Base-by-base conservation (phyloP, 2,888 invertebrate species). In the Dichetophora obliterata region DNA sequence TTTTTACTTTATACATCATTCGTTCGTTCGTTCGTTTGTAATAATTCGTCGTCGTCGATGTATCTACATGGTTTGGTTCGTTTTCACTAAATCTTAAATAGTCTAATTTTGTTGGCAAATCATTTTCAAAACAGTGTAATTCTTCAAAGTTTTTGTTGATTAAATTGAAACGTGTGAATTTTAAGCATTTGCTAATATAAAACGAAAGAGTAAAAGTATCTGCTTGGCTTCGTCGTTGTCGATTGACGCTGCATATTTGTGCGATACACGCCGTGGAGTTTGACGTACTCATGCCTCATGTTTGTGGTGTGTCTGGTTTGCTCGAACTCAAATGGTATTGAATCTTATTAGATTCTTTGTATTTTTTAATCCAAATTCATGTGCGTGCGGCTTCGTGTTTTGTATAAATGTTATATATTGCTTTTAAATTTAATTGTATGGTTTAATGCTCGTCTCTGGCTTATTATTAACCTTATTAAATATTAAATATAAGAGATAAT, bases 1-100 rank as follows among this genome's bases (percentile, higher is more conserved):
- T 54, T 50, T 50, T 24, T 31, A 24, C 50, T 27, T 50, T 50
- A 19, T n/a, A 6, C n/a, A 31, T 14, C 50, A 31, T 48, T 22
- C 65, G 66, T 52, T 70, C 37, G 50, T 57, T 69, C 31, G 24
- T 66, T 57, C 22, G 34, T 59, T 48, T 50, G 68, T 66, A 57
- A 48, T 43, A 48, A 54, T 43, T 43, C 43, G 43, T 43, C 43
- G 43, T 43, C 14, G 43, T 43, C 43, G 43, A 43, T 11, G 43
- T 43, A 43, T 43, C 43, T 43, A 43, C 6, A 6, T 43, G 43
- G 14, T 37, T 37, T 43, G 65, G 37, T 71, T 71, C 52, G 27
- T 66, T 66, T 74, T 74, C 37, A 66, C 52, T 8, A 50, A n/a
- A 68, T 68, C 22, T 52, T 22, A 27, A 22, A 43, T 50, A 34